These are phyloP conservation scores for Cairina moschata DNA, from an alignment of 2,113 vertebrate species.

Conservation along the genomic window DNA sequence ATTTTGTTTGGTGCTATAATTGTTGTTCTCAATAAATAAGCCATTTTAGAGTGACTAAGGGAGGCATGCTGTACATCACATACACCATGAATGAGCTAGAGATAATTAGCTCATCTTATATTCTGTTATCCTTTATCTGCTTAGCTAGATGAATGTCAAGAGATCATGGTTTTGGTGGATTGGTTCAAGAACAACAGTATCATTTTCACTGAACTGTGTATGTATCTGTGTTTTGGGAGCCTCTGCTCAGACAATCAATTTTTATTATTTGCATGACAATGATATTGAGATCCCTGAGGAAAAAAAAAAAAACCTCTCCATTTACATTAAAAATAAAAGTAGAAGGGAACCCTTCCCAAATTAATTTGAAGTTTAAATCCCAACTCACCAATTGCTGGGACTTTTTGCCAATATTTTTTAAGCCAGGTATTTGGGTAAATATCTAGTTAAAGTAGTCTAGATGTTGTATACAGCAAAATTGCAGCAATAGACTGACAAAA, in stretches of 20 bases:
- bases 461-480: background rate
- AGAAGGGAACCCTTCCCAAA: background rate
- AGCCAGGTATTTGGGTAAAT: background rate
- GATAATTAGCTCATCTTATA: conserved; percentile 23
- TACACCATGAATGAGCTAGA: background rate
- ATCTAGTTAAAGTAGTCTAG: background rate
- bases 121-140: background rate
- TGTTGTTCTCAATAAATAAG: conserved; percentile 7
- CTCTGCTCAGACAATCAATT: background rate
- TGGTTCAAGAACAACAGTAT: background rate
- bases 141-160: background rate
- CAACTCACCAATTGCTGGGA: background rate
- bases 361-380: background rate
- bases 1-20: background rate
- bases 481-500: background rate
- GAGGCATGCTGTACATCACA: background rate
- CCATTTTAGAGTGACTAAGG: background rate
- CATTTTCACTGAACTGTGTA: background rate
- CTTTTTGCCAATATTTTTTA: background rate
- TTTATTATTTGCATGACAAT: background rate
- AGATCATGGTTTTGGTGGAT: background rate
- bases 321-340: background rate
- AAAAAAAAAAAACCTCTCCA: background rate
- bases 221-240: background rate
- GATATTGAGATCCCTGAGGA: accelerated